phyloP scores from a whole-genome alignment of 2,888 invertebrate species.

The Cataglyphis altisquamis region DNA sequence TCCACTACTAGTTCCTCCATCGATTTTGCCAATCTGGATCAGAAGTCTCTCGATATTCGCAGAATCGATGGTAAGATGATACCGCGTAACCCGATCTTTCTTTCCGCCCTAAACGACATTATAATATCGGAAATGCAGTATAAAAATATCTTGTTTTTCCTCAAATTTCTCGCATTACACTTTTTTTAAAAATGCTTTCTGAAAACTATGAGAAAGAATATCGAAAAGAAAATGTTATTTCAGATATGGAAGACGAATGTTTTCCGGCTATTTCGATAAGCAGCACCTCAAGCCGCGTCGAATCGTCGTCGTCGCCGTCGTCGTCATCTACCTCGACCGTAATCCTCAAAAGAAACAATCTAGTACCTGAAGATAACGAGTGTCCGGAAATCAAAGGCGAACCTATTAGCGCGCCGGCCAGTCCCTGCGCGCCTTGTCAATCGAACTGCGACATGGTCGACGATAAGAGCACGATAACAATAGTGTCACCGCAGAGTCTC shows the following conservation, averaged over 20 bases:
- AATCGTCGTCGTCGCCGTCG: slow-evolving; percentile 62
- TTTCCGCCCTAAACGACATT: background rate
- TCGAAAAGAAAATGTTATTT: slow-evolving; percentile 40
- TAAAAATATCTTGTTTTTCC: background rate
- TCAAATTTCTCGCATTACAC: background rate
- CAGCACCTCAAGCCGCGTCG: slow-evolving; percentile 86
- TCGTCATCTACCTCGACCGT: slow-evolving; percentile 64
- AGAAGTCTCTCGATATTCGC: slow-evolving; percentile 77
- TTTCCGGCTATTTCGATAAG: slow-evolving; percentile 93
- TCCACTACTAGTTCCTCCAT: slow-evolving; percentile 68
- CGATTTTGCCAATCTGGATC: slow-evolving; percentile 69
- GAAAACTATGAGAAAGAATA: background rate
- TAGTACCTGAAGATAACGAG: slow-evolving; percentile 68
- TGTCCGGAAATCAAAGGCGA: slow-evolving; percentile 91
- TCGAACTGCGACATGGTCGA: slow-evolving; percentile 69
- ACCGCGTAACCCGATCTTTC: no score
- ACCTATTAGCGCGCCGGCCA: slow-evolving; percentile 91
- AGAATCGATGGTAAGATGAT: slow-evolving; percentile 79
- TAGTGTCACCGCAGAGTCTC: slow-evolving; percentile 81
- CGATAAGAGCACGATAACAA: slow-evolving; percentile 78
- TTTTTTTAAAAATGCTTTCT: background rate
- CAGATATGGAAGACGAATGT: slow-evolving; percentile 97
- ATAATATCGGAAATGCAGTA: no score
- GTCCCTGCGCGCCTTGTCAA: slow-evolving; percentile 87
- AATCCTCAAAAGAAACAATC: slow-evolving; percentile 59